Conservation (phyloP, 2,888 invertebrate genomes). For the Stenolophus ochropezus region DNA sequence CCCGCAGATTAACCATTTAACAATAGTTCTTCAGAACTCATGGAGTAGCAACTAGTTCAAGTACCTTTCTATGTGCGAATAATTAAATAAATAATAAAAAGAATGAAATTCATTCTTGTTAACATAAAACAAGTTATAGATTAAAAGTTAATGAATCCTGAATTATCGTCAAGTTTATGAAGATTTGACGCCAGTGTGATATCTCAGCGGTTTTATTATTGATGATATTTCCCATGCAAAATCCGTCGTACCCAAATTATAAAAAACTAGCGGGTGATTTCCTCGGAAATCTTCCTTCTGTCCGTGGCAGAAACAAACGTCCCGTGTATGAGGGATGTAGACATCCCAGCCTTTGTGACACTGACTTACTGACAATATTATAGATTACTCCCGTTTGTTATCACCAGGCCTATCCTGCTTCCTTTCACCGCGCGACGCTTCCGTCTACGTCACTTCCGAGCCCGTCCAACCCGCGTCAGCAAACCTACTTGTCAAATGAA, state of each 20-base stretch:
- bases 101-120: no score
- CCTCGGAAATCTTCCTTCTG: background rate
- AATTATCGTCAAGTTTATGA: no score
- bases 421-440: conserved; percentile 31
- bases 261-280: background rate
- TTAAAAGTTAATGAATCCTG: no score
- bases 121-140: no score
- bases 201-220: background rate
- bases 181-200: no score
- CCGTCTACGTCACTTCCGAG: conserved; percentile 19
- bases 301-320: conserved; percentile 27
- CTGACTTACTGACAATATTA: conserved; percentile 47
- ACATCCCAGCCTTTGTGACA: conserved; percentile 29
- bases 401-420: conserved; percentile 1
- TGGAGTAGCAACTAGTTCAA: no score
- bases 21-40: no score
- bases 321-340: conserved; percentile 37
- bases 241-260: background rate
- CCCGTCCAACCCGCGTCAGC: background rate
- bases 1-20: no score
- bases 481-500: no score
- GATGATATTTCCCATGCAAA: background rate
- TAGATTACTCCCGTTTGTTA: conserved; percentile 30
- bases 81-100: no score
- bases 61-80: no score